Evolutionary conservation across 1,140 invertebrate genomes (phyloP), one percentile per base, ranked within the genome.

Genomic region (Thaumatotibia leucotreta): DNA sequence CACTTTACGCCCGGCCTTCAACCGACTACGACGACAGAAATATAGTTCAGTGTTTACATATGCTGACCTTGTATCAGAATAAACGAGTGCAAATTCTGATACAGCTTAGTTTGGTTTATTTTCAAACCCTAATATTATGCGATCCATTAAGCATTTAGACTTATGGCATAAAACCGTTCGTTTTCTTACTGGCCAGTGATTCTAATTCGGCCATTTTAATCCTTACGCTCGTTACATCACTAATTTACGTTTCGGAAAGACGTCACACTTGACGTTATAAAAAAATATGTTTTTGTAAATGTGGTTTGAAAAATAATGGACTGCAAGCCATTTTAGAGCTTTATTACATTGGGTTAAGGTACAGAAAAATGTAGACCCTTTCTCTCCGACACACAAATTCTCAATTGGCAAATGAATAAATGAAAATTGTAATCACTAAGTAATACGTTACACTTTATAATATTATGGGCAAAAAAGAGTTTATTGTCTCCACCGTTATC

Each of bases 201-300:
- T 17, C 52, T 24, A 8, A 58, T 27, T n/a, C 52, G 29, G 52
- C 27, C 39, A 45, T 45, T 45, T 45, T 58, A 58, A 58, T 58
- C 52, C 27, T 58, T 58, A 58, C 23, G 27, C 23, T 14, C 23
- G 52, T 58, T 58, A 58, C 52, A 58, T 58, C 52, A 58, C 52
- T 58, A 31, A 58, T 29, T 58, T 58, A 58, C 52, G 52, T 8
- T 58, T 29, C 24, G 52, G 24, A 29, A 58, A 23, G 52, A 27
- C 52, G 24, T 27, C 23, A 58, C 29, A 20, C 39, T 58, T 58
- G 52, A 58, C 52, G 52, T 58, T n/a, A 14, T 27, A 29, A 29
- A 58, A 58, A 58, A 58, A 58, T 3, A 58, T 58, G 52, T 29
- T 58, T 58, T 58, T 58, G 52, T 31, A 8, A 17, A 27, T 58